Evolutionary conservation across 2,797 vertebrate genomes (phyloP).

Genomic region (Coreius guichenoti): DNA sequence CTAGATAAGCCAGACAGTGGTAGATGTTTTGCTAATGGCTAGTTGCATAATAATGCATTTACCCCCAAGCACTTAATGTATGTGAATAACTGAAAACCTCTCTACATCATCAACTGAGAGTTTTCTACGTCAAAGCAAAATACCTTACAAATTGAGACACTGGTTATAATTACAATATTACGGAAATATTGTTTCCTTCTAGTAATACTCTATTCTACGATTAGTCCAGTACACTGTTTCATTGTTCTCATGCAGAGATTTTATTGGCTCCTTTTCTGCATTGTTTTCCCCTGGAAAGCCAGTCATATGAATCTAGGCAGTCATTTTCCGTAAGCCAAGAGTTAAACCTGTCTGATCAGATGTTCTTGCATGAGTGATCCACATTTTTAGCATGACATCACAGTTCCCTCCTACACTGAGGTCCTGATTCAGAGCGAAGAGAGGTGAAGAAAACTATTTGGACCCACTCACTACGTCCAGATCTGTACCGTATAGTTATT

Average conservation of each 20-base stretch:
- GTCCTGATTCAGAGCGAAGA: conserved; percentile 16
- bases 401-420: conserved; percentile 34
- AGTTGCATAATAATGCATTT: conserved; percentile 2
- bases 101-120: background rate
- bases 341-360: conserved; percentile 39
- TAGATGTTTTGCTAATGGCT: background rate
- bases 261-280: background rate
- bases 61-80: background rate
- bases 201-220: background rate
- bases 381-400: conserved; percentile 31
- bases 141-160: background rate
- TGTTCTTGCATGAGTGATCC: conserved; percentile 28
- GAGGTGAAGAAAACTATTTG: conserved; percentile 31
- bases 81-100: background rate
- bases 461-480: background rate
- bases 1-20: background rate
- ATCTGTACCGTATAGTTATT: conserved; percentile 14
- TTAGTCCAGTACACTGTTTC: background rate
- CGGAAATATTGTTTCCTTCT: background rate
- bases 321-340: conserved; percentile 17
- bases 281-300: conserved; percentile 3
- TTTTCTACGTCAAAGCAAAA: background rate
- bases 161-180: background rate
- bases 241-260: background rate
- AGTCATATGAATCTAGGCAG: background rate